These are phyloP conservation scores for Drosophila novamexicana DNA, from an alignment of 1,140 invertebrate genomes.

Conservation along the genomic window DNA sequence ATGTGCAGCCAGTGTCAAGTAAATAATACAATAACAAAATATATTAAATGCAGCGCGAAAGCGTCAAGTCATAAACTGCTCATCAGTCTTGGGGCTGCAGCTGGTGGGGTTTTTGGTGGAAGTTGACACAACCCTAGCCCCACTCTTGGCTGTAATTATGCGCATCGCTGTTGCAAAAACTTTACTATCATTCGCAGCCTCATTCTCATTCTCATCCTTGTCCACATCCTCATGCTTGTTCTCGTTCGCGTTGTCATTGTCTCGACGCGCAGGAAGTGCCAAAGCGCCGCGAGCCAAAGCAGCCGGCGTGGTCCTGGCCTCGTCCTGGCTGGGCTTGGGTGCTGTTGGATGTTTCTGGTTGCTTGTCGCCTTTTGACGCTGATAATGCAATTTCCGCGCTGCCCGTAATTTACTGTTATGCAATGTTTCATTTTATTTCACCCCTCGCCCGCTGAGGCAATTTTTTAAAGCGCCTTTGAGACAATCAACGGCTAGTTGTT, in stretches of 20 bases:
- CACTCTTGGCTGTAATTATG: slow-evolving; percentile 65
- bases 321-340: slow-evolving; percentile 15
- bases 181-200: slow-evolving; percentile 70
- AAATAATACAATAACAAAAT: slow-evolving; percentile 34
- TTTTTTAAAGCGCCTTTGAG: slow-evolving; percentile 33
- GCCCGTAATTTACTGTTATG: slow-evolving; percentile 75
- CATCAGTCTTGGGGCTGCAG: slow-evolving; percentile 66
- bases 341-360: too few relatives aligned
- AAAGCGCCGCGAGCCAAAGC: slow-evolving; percentile 70
- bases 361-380: slow-evolving; percentile 68
- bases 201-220: slow-evolving; percentile 19
- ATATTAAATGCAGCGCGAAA: slow-evolving; percentile 74
- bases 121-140: background rate
- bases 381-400: slow-evolving; percentile 79
- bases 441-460: slow-evolving; percentile 1
- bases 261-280: slow-evolving; percentile 70
- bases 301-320: slow-evolving; percentile 10
- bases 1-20: slow-evolving; percentile 50
- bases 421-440: slow-evolving; percentile 76
- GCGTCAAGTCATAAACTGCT: slow-evolving; percentile 81
- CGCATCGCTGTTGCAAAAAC: slow-evolving; percentile 68
- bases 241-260: slow-evolving; percentile 55
- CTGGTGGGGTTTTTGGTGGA: background rate
- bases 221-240: slow-evolving; percentile 9
- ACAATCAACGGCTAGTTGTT: slow-evolving; percentile 49